These are phyloP conservation scores for Drosophila pegasa DNA, from an alignment of 2,888 invertebrate genomes.

Conservation along the genomic window DNA sequence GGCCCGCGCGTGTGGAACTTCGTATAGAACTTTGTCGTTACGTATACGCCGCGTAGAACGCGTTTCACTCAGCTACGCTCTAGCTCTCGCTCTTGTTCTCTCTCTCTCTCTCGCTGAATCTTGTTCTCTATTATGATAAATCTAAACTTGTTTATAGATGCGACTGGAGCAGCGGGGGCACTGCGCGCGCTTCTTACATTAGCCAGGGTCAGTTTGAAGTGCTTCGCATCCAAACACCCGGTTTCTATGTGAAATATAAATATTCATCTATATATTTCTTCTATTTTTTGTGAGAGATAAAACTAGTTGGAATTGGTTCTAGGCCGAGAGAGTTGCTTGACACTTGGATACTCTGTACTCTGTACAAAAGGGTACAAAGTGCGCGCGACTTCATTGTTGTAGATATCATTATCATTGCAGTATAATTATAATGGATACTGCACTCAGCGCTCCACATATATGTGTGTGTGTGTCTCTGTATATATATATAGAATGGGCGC, in stretches of 20 bases:
- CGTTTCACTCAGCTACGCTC: neutral
- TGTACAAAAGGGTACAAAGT: neutral
- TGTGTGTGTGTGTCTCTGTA: neutral
- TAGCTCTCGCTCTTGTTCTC: neutral
- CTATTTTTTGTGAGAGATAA: neutral
- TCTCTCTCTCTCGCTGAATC: neutral
- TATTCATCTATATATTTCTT: conserved; percentile 1
- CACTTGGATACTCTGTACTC: conserved; percentile 6
- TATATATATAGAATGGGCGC: neutral
- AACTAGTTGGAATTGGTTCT: conserved; percentile 6
- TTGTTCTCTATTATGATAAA: conserved; percentile 30
- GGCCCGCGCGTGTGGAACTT: conserved; percentile 19
- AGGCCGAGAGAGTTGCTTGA: neutral
- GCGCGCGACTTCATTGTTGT: neutral
- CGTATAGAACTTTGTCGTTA: conserved; percentile 44
- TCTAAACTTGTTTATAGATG: conserved; percentile 23
- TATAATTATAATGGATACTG: conserved; percentile 4
- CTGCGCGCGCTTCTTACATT: conserved; percentile 8
- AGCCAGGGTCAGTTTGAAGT: conserved; percentile 30
- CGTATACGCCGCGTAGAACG: conserved; percentile 42
- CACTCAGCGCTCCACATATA: neutral
- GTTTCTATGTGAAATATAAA: neutral
- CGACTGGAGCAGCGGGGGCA: neutral
- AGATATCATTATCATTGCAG: neutral
- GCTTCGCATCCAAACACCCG: conserved; percentile 5